Evolutionary conservation across 2,113 vertebrate species (phyloP).

Genomic region (Saccopteryx bilineata): DNA sequence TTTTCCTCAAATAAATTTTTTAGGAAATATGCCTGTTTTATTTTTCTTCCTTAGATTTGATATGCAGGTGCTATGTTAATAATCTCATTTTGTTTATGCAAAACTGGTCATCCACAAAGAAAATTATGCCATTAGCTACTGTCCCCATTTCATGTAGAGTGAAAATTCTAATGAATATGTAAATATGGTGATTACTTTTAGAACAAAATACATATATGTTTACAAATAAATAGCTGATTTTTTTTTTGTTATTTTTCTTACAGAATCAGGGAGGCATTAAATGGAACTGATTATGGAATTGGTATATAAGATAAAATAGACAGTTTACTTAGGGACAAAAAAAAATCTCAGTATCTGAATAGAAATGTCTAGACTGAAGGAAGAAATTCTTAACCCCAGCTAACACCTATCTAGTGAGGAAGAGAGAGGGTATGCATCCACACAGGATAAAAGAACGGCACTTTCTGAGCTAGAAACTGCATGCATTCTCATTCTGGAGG

Average conservation of each 20-base stretch:
- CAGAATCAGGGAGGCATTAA: slow-evolving; percentile 64
- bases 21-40: neutral
- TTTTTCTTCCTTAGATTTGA: slow-evolving; percentile 64
- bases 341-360: neutral
- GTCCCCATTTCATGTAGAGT: slow-evolving; percentile 55
- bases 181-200: slow-evolving; percentile 77
- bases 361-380: neutral
- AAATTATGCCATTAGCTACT: slow-evolving; percentile 72
- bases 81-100: slow-evolving; percentile 76
- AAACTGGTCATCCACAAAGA: slow-evolving; percentile 75
- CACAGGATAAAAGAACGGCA: neutral
- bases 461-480: neutral
- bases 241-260: slow-evolving; percentile 64
- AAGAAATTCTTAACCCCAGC: neutral
- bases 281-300: slow-evolving; percentile 61
- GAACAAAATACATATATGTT: slow-evolving; percentile 72
- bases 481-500: neutral
- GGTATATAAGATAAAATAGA: slow-evolving; percentile 7
- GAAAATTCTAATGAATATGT: slow-evolving; percentile 74
- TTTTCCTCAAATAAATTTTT: slow-evolving; percentile 61
- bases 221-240: slow-evolving; percentile 61
- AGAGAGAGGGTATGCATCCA: neutral
- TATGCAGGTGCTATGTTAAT: slow-evolving; percentile 58
- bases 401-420: neutral
- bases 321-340: slow-evolving; percentile 1